These are phyloP conservation scores for Drosophila paranaensis DNA, from an alignment of 2,888 invertebrate genomes.

Conservation along the genomic window DNA sequence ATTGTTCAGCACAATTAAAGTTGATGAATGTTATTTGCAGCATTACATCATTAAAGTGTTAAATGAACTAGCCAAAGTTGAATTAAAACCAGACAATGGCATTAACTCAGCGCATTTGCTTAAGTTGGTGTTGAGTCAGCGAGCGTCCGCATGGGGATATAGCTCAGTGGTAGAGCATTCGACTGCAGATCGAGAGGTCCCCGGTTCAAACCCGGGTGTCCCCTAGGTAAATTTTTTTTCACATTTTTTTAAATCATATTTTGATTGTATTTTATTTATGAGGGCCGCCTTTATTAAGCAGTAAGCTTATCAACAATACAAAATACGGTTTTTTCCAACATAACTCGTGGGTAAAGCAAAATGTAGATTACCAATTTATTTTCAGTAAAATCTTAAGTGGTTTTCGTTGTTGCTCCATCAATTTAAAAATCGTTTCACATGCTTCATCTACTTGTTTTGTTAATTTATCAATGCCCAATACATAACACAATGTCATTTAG, in stretches of 20 bases:
- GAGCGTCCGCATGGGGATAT: conserved; percentile 61
- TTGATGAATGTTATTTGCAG: conserved; percentile 1
- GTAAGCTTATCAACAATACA: not conserved
- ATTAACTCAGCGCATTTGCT: not conserved
- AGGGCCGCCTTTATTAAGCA: not conserved
- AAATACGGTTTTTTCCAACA: not conserved
- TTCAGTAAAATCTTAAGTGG: conserved; percentile 12
- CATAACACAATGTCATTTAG: conserved; percentile 40
- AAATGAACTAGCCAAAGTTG: conserved; percentile 6
- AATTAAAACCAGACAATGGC: not conserved
- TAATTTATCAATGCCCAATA: conserved; percentile 25
- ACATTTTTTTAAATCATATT: not conserved
- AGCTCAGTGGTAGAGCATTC: conserved; percentile 81
- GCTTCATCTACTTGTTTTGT: conserved; percentile 10
- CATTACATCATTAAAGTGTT: conserved; percentile 10
- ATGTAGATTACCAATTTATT: conserved; percentile 12
- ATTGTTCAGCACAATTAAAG: not conserved
- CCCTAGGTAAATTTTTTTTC: conserved; percentile 53
- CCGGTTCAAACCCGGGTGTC: conserved; percentile 80
- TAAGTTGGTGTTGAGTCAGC: conserved; percentile 7
- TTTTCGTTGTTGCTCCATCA: conserved; percentile 16
- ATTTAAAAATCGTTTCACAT: conserved; percentile 12
- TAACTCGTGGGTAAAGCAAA: not conserved
- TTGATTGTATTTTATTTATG: not conserved
- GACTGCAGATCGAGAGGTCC: conserved; percentile 81